These are phyloP conservation scores for Acleris holmiana DNA, from an alignment of 2,888 invertebrate genomes.

Conservation along the genomic window DNA sequence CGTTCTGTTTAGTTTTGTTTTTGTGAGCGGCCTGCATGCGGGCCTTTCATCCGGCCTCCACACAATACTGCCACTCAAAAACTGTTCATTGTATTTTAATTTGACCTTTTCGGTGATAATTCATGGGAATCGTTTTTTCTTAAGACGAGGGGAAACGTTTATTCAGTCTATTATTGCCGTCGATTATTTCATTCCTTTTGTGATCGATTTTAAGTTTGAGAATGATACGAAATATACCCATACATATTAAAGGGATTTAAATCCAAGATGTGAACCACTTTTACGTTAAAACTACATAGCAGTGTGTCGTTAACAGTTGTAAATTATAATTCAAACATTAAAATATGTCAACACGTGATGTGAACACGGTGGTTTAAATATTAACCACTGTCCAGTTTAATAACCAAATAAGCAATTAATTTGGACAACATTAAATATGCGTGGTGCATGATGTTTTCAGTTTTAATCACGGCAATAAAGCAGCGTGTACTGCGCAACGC, in stretches of 20 bases:
- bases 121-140: constrained; percentile 78
- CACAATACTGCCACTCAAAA: constrained; percentile 84
- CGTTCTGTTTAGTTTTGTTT: constrained; percentile 84
- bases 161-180: constrained; percentile 77
- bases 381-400: constrained; percentile 48
- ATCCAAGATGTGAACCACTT: not conserved
- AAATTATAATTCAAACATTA: not conserved
- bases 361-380: constrained; percentile 10
- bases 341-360: constrained; percentile 7
- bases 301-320: not conserved
- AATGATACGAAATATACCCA: constrained; percentile 45
- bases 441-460: constrained; percentile 42
- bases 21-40: constrained; percentile 75
- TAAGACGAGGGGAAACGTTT: constrained; percentile 69
- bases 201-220: constrained; percentile 62
- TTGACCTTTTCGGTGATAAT: constrained; percentile 84
- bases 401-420: constrained; percentile 54
- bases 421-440: constrained; percentile 45
- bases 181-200: constrained; percentile 75
- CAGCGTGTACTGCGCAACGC: constrained; percentile 41
- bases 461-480: constrained; percentile 53
- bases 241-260: not conserved
- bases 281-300: too few relatives aligned
- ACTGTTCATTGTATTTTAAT: constrained; percentile 84
- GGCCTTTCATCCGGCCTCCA: constrained; percentile 80